A percentile compares a stretch with the other conserved stretches of the same genome.
phyloP scores from a whole-genome alignment of 37 sponge, comb jelly and placozoan genomes.

The Hexactinellida sp. region DNA sequence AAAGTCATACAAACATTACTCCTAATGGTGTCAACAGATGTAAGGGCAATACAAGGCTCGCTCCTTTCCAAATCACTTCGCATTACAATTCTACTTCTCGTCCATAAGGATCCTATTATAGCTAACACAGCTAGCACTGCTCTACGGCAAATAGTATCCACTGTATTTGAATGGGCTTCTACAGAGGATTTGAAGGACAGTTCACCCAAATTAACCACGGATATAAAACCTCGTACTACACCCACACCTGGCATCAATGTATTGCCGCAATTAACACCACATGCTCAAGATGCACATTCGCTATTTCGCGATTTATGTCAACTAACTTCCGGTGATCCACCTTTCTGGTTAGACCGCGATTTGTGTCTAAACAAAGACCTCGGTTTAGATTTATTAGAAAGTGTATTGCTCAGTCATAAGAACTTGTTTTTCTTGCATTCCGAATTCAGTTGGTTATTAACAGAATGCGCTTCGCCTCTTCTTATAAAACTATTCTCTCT shows the following conservation, averaged over 20 bases:
- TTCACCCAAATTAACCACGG: not conserved
- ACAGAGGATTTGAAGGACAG: not conserved
- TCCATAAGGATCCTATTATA: slow-evolving; percentile 28
- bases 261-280: not conserved
- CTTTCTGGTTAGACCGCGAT: slow-evolving; percentile 56
- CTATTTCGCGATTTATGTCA: slow-evolving; percentile 67
- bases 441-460: slow-evolving; percentile 66
- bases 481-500: slow-evolving; percentile 93
- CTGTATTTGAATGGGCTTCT: slow-evolving; percentile 56
- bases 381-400: slow-evolving; percentile 82
- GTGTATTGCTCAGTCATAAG: slow-evolving; percentile 28
- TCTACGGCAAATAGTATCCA: slow-evolving; percentile 61
- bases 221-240: not conserved
- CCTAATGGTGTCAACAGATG: slow-evolving; percentile 45
- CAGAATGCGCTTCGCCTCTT: slow-evolving; percentile 85
- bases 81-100: not conserved
- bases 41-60: not conserved
- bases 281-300: not conserved
- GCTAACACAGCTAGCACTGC: slow-evolving; percentile 69
- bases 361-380: slow-evolving; percentile 44
- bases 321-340: slow-evolving; percentile 79
- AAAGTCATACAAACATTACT: slow-evolving; percentile 72
- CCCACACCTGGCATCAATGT: not conserved
- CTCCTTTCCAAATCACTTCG: slow-evolving; percentile 13
- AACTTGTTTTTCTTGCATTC: slow-evolving; percentile 25